phyloP scores from a whole-genome alignment of 2,888 invertebrate genomes.

The Scaeva pyrastri region DNA sequence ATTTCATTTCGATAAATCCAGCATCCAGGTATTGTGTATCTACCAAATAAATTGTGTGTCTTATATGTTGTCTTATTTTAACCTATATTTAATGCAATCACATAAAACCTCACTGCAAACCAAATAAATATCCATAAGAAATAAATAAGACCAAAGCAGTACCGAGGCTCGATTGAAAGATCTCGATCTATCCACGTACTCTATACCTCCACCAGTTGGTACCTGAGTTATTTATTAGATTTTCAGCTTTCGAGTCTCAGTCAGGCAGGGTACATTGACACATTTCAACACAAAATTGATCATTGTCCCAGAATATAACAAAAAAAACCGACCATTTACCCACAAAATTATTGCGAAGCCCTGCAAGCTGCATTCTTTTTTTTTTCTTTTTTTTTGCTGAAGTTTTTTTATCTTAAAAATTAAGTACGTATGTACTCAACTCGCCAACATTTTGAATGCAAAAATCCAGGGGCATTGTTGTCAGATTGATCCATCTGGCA shows the following conservation, averaged over 20 bases:
- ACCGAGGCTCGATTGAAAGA: background rate
- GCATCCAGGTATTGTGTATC: background rate
- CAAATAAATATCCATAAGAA: constrained; percentile 8
- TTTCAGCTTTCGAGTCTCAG: background rate
- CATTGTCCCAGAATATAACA: constrained; percentile 10
- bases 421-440: background rate
- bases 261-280: constrained; percentile 47
- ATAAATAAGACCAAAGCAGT: background rate
- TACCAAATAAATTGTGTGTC: background rate
- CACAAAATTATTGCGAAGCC: background rate
- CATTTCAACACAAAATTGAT: constrained; percentile 40
- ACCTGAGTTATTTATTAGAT: constrained; percentile 53
- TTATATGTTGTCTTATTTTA: background rate
- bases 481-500: constrained; percentile 8
- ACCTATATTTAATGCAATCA: background rate
- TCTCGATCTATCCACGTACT: background rate
- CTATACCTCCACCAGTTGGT: background rate
- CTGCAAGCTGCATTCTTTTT: background rate
- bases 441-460: constrained; percentile 8
- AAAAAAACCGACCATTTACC: background rate
- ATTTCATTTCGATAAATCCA: too few relatives aligned
- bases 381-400: background rate
- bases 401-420: background rate
- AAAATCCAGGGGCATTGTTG: constrained; percentile 29
- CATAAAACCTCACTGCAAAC: background rate